Evolutionary conservation across 2,888 invertebrate genomes (phyloP).

Genomic region (Serripes groenlandicus): DNA sequence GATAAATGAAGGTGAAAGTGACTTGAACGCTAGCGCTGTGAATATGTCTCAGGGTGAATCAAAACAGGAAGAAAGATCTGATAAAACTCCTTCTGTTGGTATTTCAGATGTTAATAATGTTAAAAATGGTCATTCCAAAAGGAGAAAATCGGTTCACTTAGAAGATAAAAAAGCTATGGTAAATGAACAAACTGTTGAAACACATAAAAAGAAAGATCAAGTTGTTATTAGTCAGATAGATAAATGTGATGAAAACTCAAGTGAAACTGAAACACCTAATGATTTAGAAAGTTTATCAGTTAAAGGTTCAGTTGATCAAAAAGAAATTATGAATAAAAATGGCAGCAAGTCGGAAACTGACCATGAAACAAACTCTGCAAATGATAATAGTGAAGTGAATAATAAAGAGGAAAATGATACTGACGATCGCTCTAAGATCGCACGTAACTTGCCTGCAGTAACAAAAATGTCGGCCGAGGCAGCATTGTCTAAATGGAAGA

Average conservation of each 20-base stretch:
- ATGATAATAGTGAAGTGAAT: slow-evolving; percentile 24
- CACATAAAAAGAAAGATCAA: not conserved
- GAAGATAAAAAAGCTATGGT: not conserved
- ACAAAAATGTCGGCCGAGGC: slow-evolving; percentile 54
- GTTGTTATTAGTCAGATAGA: not conserved
- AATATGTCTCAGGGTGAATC: slow-evolving; percentile 20
- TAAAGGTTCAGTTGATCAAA: not conserved
- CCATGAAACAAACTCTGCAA: not conserved
- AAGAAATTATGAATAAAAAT: not conserved
- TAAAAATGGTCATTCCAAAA: not conserved
- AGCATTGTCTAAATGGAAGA: slow-evolving; percentile 58
- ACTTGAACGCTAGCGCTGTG: not conserved
- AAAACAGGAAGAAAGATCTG: not conserved
- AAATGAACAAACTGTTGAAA: slow-evolving; percentile 8
- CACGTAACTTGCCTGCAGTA: slow-evolving; percentile 26
- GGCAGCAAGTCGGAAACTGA: not conserved
- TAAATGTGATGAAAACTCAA: not conserved
- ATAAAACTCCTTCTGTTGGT: not conserved
- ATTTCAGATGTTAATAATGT: not conserved
- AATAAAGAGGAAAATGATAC: slow-evolving; percentile 41
- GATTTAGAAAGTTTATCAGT: not conserved
- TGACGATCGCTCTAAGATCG: slow-evolving; percentile 17
- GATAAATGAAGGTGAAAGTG: too few species aligned
- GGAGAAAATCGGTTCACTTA: not conserved
- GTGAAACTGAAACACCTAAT: not conserved